Conservation (phyloP, 2,797 vertebrate genomes). For the Crocidura indochinensis region DNA sequence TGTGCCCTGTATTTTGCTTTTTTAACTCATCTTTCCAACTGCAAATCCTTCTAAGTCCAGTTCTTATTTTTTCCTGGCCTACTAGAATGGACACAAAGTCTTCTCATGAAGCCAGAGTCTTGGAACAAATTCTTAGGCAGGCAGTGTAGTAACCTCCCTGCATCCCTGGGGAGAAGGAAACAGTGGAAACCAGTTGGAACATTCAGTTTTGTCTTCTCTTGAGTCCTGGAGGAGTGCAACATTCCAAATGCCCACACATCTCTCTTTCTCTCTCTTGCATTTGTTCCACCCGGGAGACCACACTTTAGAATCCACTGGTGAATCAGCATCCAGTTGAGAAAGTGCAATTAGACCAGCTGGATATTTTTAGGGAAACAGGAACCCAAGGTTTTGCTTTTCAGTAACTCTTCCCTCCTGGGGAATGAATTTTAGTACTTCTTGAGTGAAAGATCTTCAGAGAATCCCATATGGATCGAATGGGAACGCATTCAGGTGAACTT, state of each 20-base stretch:
- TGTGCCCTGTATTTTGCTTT: too few relatives aligned
- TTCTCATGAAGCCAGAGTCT: conserved; percentile 1
- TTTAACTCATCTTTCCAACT: not conserved
- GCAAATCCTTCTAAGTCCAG: not conserved
- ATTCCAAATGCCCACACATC: not conserved
- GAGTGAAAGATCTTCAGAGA: conserved; percentile 30
- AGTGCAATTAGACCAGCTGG: conserved; percentile 71
- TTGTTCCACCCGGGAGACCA: conserved; percentile 62
- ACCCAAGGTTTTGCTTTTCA: conserved; percentile 66
- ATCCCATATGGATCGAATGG: too few relatives aligned
- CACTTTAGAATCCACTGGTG: conserved; percentile 57
- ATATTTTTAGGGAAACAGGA: conserved; percentile 33
- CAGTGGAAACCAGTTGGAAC: not conserved
- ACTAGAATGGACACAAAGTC: not conserved
- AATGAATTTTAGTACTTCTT: conserved; percentile 43
- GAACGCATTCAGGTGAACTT: conserved; percentile 47
- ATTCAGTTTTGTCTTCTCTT: conserved; percentile 16
- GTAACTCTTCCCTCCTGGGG: conserved; percentile 21
- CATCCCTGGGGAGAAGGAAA: not conserved
- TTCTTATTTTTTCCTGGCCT: not conserved
- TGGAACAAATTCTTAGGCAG: not conserved
- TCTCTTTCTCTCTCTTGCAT: conserved; percentile 16
- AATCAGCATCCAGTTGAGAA: conserved; percentile 63
- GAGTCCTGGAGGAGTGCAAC: not conserved
- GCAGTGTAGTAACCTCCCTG: not conserved